Conservation (phyloP, 2,888 invertebrate genomes). For the Tupiocoris notatus region DNA sequence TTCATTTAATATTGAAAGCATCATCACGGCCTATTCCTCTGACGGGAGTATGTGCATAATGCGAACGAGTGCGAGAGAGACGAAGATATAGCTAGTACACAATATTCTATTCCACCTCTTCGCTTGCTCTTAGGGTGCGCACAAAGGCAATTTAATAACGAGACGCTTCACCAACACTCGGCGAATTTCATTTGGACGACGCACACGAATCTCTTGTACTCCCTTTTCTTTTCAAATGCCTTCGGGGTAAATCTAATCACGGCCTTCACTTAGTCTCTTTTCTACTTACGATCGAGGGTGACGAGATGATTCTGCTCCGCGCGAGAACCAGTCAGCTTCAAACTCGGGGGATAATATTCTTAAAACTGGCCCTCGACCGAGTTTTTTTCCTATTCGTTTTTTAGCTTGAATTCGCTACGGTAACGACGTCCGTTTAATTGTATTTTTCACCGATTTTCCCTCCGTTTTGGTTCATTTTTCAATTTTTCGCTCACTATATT, state of each 20-base stretch:
- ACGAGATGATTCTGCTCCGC: no score
- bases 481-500: no score
- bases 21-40: background rate
- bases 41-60: background rate
- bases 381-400: no score
- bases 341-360: no score
- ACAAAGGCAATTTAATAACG: conserved; percentile 27
- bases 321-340: no score
- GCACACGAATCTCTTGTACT: background rate
- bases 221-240: background rate
- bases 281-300: background rate
- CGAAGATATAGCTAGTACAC: background rate
- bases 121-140: background rate
- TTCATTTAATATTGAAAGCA: background rate
- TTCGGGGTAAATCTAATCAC: conserved; percentile 15
- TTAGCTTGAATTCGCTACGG: no score
- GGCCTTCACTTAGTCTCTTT: background rate
- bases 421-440: no score
- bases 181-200: background rate
- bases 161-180: background rate
- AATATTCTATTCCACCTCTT: background rate
- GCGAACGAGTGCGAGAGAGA: background rate
- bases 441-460: no score
- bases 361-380: no score
- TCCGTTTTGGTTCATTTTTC: no score